phyloP scores from a whole-genome alignment of 2,113 vertebrate species.

The Takifugu flavidus region DNA sequence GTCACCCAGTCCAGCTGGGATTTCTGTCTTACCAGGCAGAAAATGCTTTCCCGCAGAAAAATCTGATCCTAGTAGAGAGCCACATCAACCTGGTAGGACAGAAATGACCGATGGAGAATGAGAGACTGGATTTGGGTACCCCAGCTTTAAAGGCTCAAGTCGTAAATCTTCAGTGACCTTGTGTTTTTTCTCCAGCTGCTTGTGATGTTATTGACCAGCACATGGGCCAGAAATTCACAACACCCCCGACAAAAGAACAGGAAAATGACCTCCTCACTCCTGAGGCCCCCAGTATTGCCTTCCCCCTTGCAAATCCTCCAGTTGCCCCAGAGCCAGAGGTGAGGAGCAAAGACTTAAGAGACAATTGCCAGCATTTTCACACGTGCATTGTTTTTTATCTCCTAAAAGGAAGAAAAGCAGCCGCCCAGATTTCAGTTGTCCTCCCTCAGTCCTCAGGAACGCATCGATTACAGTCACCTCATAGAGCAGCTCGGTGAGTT shows the following conservation, averaged over 20 bases:
- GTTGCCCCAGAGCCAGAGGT: conserved; percentile 80
- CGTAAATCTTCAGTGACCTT: too few species aligned
- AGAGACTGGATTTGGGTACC: too few species aligned
- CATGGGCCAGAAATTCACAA: conserved; percentile 46
- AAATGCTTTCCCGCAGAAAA: too few species aligned
- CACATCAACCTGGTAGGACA: too few species aligned
- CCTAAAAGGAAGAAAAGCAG: conserved; percentile 60
- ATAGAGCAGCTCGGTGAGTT: conserved; percentile 93
- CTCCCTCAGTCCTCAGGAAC: conserved; percentile 93
- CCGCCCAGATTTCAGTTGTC: conserved; percentile 89
- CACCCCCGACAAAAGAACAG: conserved; percentile 45
- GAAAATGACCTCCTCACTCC: conserved; percentile 79
- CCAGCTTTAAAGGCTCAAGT: not conserved
- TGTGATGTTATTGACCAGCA: conserved; percentile 71
- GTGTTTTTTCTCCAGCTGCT: conserved; percentile 64
- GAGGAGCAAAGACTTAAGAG: not conserved
- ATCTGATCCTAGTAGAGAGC: too few species aligned
- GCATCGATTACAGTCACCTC: conserved; percentile 92
- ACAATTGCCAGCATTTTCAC: not conserved
- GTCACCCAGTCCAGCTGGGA: too few species aligned
- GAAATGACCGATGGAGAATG: too few species aligned
- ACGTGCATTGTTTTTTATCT: not conserved
- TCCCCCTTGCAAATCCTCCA: conserved; percentile 83
- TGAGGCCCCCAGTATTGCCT: conserved; percentile 83
- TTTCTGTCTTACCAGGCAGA: too few species aligned